phyloP scores from a whole-genome alignment of 2,797 vertebrate genomes.

The Hipposideros larvatus region DNA sequence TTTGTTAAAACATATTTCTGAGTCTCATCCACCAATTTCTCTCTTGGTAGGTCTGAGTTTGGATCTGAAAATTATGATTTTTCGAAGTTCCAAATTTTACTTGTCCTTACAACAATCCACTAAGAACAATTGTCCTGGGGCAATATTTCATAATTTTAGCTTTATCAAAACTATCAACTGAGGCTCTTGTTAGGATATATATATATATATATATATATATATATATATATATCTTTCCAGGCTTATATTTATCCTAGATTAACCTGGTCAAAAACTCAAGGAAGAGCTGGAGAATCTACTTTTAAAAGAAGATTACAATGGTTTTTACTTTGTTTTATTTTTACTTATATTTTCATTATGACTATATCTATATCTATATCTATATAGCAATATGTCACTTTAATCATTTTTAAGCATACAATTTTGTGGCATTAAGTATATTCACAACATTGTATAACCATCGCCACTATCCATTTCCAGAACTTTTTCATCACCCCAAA shows the following conservation, averaged over 20 bases:
- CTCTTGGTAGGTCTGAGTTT: not conserved
- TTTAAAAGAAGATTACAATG: not conserved
- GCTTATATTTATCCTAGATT: no score
- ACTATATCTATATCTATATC: no score
- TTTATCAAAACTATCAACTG: not conserved
- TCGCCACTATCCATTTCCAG: not conserved
- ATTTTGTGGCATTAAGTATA: not conserved
- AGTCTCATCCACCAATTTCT: not conserved
- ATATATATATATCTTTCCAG: no score
- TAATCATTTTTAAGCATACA: not conserved
- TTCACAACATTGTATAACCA: not conserved
- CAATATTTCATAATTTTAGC: not conserved
- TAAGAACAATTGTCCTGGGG: not conserved
- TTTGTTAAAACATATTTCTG: not conserved
- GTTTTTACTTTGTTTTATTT: not conserved
- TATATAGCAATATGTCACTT: not conserved
- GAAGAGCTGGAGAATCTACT: no score
- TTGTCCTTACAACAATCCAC: not conserved
- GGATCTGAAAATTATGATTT: not conserved
- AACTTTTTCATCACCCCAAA: not conserved
- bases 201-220: no score
- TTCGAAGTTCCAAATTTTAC: not conserved
- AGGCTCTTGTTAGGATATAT: no score
- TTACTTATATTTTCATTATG: not conserved
- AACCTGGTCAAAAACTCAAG: fast-evolving